Evolutionary conservation across 1,140 invertebrate genomes (phyloP), one percentile per base, ranked within the genome.

Genomic region (Euglossa dilemma): DNA sequence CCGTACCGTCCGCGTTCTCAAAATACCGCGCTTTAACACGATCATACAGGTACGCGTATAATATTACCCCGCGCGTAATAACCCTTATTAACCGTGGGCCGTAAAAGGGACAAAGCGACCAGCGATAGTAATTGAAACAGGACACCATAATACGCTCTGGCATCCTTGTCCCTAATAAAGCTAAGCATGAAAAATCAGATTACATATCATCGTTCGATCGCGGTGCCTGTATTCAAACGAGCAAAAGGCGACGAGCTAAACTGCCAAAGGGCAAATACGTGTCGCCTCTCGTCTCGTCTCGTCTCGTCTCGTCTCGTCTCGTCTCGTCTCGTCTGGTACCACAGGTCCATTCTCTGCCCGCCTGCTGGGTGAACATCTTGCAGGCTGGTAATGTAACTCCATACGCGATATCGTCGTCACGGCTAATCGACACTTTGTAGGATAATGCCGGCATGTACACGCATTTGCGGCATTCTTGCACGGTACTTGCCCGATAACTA

Each of bases 361-460:
- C 83, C 86, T 63, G 83, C 78, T 77, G 72, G 72, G 70, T 7
- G 71, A 87, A 84, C 75, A 79, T 84, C 72, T 59, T 36, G 73
- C 80, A 50, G 7, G 52, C 63, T 56, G 75, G 71, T 80, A 87
- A 84, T 73, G 82, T 20, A 71, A 83, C 81, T 45, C 66, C 73
- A 45, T 72, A 63, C 72, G 77, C 63, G 81, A 80, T 71, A 88
- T 77, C 87, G 87, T 80, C 84, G 84, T 75, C 84, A 80, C 77
- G 84, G 78, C 64, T 89, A 89, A 89, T 89, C 80, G 87, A 89
- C 87, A 84, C 87, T 89, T 89, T 89, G 87, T 84, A 84, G 78
- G 87, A 84, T 89, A 89, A 89, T 89, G 77, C 47, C 73, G 61
- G 67, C 18, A 52, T 56, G 23, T 79, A 86, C 73, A 57, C 84